A percentile compares a stretch with the other conserved stretches of the same genome.
Conservation (phyloP, 2,113 vertebrate genomes). For the Pagrus major region DNA sequence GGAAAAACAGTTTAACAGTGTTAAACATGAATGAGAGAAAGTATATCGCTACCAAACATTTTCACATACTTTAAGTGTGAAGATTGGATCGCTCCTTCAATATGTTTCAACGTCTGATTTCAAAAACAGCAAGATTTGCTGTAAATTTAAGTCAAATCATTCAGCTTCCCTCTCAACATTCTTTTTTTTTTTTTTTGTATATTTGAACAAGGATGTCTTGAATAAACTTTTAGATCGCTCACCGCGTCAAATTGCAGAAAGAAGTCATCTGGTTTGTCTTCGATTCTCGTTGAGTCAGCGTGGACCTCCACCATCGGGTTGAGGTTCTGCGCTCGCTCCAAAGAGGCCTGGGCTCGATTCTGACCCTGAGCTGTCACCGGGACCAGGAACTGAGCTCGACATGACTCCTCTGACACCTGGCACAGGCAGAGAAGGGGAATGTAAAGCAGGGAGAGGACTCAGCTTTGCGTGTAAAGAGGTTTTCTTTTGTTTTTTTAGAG, state of each 20-base stretch:
- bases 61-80: background rate
- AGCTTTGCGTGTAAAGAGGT: background rate
- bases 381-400: slow-evolving; percentile 92
- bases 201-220: background rate
- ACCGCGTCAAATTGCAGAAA: slow-evolving; percentile 93
- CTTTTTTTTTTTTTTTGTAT: too few relatives aligned
- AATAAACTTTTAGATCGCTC: slow-evolving; percentile 55
- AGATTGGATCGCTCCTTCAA: background rate
- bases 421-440: background rate
- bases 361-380: slow-evolving; percentile 85
- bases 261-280: slow-evolving; percentile 90
- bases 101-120: background rate
- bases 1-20: background rate
- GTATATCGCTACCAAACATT: too few relatives aligned
- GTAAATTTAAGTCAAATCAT: background rate
- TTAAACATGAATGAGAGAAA: background rate
- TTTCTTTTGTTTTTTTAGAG: too few relatives aligned
- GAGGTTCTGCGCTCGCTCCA: slow-evolving; percentile 93
- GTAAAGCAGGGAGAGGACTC: background rate
- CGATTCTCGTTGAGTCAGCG: slow-evolving; percentile 85
- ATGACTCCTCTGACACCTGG: slow-evolving; percentile 90
- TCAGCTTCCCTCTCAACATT: background rate
- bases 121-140: background rate
- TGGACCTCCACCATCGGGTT: slow-evolving; percentile 97
- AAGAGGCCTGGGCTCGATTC: slow-evolving; percentile 90